Evolutionary conservation across 2,113 vertebrate species (phyloP).

Genomic region (Gulo gulo): DNA sequence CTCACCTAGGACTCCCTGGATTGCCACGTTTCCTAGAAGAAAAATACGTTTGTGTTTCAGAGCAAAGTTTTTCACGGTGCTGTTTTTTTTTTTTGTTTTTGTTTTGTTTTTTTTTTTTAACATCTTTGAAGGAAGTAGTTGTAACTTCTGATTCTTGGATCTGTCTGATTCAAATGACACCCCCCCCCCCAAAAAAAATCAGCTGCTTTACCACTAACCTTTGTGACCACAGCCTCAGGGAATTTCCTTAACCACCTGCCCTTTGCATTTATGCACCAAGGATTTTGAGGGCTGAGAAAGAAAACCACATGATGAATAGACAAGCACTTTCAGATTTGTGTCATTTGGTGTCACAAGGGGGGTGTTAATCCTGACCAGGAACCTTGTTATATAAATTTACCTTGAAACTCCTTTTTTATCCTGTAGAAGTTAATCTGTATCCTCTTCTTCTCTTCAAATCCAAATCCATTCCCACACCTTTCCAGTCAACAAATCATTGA

Average conservation of each 20-base stretch:
- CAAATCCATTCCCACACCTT: background rate
- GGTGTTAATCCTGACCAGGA: background rate
- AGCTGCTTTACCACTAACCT: too few relatives aligned
- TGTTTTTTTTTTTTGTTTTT: too few relatives aligned
- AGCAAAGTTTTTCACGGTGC: background rate
- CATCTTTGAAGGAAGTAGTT: background rate
- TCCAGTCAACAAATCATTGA: background rate
- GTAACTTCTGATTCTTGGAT: background rate
- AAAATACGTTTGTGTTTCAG: background rate
- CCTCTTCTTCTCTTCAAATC: background rate
- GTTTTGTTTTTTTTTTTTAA: background rate
- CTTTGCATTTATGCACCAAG: background rate
- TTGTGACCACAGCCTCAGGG: background rate
- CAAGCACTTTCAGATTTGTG: background rate
- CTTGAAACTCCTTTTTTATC: background rate
- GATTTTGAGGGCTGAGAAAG: too few relatives aligned
- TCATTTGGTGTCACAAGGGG: background rate
- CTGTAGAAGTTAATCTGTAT: fast-evolving
- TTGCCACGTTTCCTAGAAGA: background rate
- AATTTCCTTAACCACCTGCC: background rate
- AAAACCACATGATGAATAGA: background rate
- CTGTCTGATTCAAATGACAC: background rate
- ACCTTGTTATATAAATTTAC: too few relatives aligned
- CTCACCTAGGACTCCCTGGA: background rate
- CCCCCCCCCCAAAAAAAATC: too few relatives aligned